These are phyloP conservation scores for Pocillopora damicornis DNA, from an alignment of 64 coral and sea anemone genomes.

Conservation along the genomic window DNA sequence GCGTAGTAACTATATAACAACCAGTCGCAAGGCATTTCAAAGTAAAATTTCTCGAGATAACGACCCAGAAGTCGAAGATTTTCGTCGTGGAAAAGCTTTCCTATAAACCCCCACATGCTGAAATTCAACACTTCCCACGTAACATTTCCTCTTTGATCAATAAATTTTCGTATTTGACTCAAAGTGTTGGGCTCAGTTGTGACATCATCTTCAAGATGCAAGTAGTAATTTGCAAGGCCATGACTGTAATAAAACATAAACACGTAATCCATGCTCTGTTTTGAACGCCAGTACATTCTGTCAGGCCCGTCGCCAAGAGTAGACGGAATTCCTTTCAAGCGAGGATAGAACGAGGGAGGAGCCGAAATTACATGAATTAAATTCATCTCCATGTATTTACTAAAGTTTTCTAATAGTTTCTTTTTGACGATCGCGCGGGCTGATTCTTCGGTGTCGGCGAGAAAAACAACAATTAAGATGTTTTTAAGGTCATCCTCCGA, in stretches of 20 bases:
- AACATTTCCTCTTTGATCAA: slow-evolving; percentile 8
- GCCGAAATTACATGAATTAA: slow-evolving; percentile 78
- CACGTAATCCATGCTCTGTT: slow-evolving; percentile 79
- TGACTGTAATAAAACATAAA: slow-evolving; percentile 72
- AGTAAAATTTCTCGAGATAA: slow-evolving; percentile 63
- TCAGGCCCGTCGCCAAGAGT: slow-evolving; percentile 56
- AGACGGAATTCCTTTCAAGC: slow-evolving; percentile 45
- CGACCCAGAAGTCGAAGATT: slow-evolving; percentile 45
- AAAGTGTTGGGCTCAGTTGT: slow-evolving; percentile 19
- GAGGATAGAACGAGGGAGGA: slow-evolving; percentile 65
- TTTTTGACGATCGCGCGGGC: slow-evolving; percentile 46
- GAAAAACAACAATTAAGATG: slow-evolving; percentile 69
- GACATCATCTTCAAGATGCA: slow-evolving; percentile 93
- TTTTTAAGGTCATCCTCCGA: slow-evolving; percentile 25
- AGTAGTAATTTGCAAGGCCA: slow-evolving; percentile 58
- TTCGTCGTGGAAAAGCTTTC: slow-evolving; percentile 57
- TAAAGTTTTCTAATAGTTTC: slow-evolving; percentile 23
- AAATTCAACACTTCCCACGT: slow-evolving; percentile 43
- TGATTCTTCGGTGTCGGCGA: slow-evolving; percentile 50
- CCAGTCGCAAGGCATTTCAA: slow-evolving; percentile 79
- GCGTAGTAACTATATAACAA: not conserved
- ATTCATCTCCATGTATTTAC: slow-evolving; percentile 54
- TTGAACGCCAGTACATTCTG: slow-evolving; percentile 87
- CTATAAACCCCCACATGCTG: slow-evolving; percentile 72
- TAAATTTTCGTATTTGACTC: slow-evolving; percentile 46